Conservation (phyloP, 2,113 vertebrate species). For the Macrotis lagotis region DNA sequence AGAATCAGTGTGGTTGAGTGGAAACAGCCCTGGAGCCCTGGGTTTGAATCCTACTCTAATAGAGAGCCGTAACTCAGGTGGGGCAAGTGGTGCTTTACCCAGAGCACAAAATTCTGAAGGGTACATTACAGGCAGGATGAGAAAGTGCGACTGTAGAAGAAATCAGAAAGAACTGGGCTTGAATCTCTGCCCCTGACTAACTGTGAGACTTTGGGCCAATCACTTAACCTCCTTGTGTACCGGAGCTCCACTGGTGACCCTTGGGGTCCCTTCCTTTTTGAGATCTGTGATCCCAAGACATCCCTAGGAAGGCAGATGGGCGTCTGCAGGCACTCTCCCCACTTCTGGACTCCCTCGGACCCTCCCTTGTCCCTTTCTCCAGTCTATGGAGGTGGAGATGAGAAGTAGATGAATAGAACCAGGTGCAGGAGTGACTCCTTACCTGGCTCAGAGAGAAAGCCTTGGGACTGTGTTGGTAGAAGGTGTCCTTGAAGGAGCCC, state of each 20-base stretch:
- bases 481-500: slow-evolving; percentile 89
- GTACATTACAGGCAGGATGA: neutral
- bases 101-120: neutral
- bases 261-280: neutral
- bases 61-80: neutral
- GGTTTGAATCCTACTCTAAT: neutral
- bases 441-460: slow-evolving; percentile 90
- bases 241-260: neutral
- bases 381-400: neutral
- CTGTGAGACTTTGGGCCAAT: neutral
- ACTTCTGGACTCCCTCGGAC: neutral
- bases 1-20: neutral
- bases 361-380: neutral
- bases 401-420: neutral
- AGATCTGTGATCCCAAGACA: neutral
- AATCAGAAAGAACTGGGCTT: neutral
- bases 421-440: slow-evolving; percentile 27
- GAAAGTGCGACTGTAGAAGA: neutral
- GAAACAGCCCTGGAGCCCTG: neutral
- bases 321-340: neutral
- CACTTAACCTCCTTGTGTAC: neutral
- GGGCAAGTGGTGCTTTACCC: neutral
- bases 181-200: neutral
- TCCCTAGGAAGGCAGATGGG: neutral
- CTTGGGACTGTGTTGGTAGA: slow-evolving; percentile 88